phyloP scores from a whole-genome alignment of 2,113 vertebrate species.

The Pseudolaguvia tuberculata region DNA sequence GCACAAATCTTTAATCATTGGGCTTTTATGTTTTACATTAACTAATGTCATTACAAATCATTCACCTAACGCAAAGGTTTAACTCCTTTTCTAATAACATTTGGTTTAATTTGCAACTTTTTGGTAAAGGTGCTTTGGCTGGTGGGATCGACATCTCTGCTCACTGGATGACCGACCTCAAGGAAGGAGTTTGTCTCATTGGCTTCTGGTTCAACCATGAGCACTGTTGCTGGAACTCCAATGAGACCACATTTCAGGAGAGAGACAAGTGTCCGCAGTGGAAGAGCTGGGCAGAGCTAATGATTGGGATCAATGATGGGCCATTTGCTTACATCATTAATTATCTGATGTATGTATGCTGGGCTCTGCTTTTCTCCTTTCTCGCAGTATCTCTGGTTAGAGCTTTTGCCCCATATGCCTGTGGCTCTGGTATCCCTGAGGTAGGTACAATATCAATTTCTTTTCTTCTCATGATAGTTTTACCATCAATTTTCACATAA shows the following conservation, averaged over 20 bases:
- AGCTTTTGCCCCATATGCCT: conserved; percentile 82
- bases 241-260: conserved; percentile 72
- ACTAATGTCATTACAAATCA: background rate
- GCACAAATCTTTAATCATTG: background rate
- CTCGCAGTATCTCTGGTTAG: conserved; percentile 79
- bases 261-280: conserved; percentile 79
- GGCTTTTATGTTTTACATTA: background rate
- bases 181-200: conserved; percentile 76
- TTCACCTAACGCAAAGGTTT: no score
- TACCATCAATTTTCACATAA: background rate
- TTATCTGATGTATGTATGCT: conserved; percentile 78
- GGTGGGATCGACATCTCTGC: conserved; percentile 84
- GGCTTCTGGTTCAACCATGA: conserved; percentile 84
- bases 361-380: conserved; percentile 80
- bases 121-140: conserved; percentile 71
- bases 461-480: background rate
- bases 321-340: conserved; percentile 77
- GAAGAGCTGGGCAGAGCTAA: conserved; percentile 81
- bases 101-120: background rate
- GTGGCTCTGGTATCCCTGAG: conserved; percentile 84
- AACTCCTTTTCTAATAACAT: background rate
- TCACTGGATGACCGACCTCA: conserved; percentile 85
- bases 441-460: conserved; percentile 68
- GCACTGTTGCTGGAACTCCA: conserved; percentile 82
- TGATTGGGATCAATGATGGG: conserved; percentile 70